These are phyloP conservation scores for Agrenia bidenticulata DNA, from an alignment of 2,888 invertebrate species.

Conservation along the genomic window DNA sequence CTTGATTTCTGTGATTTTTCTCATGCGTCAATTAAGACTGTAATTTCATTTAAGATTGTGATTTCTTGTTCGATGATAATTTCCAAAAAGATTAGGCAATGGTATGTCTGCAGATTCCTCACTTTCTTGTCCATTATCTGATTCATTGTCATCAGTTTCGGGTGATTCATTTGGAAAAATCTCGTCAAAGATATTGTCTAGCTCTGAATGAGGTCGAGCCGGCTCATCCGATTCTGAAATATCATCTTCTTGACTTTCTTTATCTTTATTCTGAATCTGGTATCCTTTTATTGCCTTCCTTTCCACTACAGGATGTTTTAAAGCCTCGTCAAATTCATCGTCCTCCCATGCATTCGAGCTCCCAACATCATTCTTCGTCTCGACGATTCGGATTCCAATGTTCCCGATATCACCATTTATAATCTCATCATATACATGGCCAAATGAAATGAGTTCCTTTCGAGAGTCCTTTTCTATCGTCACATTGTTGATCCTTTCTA, in stretches of 20 bases:
- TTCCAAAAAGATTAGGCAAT: neutral
- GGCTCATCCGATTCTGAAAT: conserved; percentile 11
- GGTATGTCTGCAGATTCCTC: conserved; percentile 5
- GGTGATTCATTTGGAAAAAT: neutral
- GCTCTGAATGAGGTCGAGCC: conserved; percentile 1
- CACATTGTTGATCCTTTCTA: conserved; percentile 41
- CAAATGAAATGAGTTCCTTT: conserved; percentile 32
- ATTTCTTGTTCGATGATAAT: no score
- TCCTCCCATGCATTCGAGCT: conserved; percentile 39
- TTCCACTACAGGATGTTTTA: conserved; percentile 32
- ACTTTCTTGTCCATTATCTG: neutral
- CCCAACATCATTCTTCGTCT: conserved; percentile 36
- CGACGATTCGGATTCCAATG: conserved; percentile 31
- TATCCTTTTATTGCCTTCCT: conserved; percentile 16
- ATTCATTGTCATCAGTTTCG: neutral
- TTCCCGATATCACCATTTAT: conserved; percentile 32
- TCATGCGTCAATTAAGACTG: no score
- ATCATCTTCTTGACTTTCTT: conserved; percentile 18
- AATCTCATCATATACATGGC: conserved; percentile 38
- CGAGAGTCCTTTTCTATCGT: conserved; percentile 30
- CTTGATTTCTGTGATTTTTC: no score
- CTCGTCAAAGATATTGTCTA: conserved; percentile 21
- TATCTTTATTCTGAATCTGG: conserved; percentile 29
- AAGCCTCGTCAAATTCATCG: conserved; percentile 41
- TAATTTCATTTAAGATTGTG: no score